These are phyloP conservation scores for Xestoiulus laeticollis DNA, from an alignment of 2,888 invertebrate genomes.

Conservation along the genomic window DNA sequence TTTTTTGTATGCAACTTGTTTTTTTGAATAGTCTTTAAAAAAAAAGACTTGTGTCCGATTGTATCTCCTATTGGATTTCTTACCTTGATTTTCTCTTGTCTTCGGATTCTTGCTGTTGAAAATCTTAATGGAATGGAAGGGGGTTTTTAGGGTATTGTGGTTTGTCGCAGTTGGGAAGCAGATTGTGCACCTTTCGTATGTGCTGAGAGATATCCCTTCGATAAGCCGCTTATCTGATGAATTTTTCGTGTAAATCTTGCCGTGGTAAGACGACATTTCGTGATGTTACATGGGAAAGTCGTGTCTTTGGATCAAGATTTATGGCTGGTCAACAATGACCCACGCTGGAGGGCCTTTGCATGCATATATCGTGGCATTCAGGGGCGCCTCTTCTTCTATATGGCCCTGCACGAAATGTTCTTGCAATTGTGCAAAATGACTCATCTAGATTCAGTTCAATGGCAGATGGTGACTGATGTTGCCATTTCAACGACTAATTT, in stretches of 20 bases:
- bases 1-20: not conserved
- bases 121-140: not conserved
- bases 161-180: slow-evolving; percentile 32
- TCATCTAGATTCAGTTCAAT: not conserved
- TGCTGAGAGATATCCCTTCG: slow-evolving; percentile 34
- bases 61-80: not conserved
- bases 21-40: not conserved
- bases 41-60: not conserved
- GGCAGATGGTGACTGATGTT: slow-evolving; percentile 34
- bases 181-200: slow-evolving; percentile 1
- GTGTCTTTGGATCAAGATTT: not conserved
- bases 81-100: slow-evolving; percentile 34
- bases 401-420: not conserved
- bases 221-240: slow-evolving; percentile 37
- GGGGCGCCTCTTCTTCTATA: not conserved
- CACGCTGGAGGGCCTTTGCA: not conserved
- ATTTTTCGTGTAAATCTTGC: slow-evolving; percentile 37
- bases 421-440: not conserved
- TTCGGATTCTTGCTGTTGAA: not conserved
- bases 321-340: slow-evolving; percentile 15
- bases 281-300: slow-evolving; percentile 2
- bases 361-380: not conserved
- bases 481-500: not conserved
- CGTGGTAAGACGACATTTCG: slow-evolving; percentile 29
- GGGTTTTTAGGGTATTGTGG: slow-evolving; percentile 3